Evolutionary conservation across 2,113 vertebrate genomes (phyloP), one percentile per base, ranked within the genome.

Genomic region (Nycticryphes semicollaris): DNA sequence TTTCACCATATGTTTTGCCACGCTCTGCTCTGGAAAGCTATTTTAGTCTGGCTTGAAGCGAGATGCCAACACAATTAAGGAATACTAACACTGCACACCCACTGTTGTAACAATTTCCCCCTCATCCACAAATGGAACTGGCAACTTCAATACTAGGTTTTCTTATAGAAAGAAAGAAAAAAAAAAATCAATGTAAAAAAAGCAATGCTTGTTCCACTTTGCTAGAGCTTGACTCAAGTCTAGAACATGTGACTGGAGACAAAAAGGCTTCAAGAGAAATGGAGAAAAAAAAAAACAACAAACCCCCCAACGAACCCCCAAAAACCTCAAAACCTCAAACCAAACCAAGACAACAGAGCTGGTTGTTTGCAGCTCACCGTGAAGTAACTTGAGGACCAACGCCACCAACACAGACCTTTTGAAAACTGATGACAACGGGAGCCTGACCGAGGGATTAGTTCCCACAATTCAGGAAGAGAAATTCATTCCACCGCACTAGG

Each of bases 31-130:
- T 89, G 47, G 39, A 75, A 94, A 89, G 84, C 69, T 97, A 97
- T 97, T 96, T 93, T 57, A 84, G 50, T 82, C 89, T 50, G 30
- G 53, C 84, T 87, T 92, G 74, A 89, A 95, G 90, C 92, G 74
- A 92, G 89, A 84, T 94, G 91, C 91, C 77, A 96, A 72, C 84
- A 97, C 87, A 92, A 87, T 91, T 94, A 94, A 84, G 78, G 77
- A 95, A 95, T 82, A 78, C 96, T 60, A 92, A 81, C 95, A 91
- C 94, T 10, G 18, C 59, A 97, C 96, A 93, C 96, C 96, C 95
- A 97, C 95, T 79, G 51, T 13, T 95, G 78, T 77, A 96, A 96
- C 91, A 85, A 89, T 90, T 91, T 76, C 77, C 84, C 67, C 70
- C 89, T 89, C 95, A 95, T 57, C 91, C 1, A 1, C 70, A 94